Evolutionary conservation across 2,113 vertebrate species (phyloP).

Genomic region (Heterotis niloticus): DNA sequence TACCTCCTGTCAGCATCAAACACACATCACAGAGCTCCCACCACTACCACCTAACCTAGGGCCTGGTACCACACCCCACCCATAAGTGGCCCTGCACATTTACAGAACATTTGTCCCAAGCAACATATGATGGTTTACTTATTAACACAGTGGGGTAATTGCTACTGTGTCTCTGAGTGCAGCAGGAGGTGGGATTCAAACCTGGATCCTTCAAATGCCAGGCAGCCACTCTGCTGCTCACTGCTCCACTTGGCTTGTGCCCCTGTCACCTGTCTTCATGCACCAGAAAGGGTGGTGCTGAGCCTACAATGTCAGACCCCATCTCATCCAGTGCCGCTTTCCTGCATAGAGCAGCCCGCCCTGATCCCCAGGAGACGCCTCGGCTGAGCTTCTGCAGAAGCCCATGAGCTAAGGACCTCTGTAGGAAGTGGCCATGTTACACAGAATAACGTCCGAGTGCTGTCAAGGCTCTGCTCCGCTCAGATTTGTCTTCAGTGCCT

Average conservation of each 20-base stretch:
- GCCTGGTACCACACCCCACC: too few species aligned
- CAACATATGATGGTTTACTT: too few species aligned
- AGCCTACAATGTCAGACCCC: not conserved
- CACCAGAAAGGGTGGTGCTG: not conserved
- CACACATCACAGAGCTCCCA: too few species aligned
- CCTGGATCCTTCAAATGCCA: not conserved
- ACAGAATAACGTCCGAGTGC: conserved; percentile 9
- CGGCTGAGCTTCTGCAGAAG: not conserved
- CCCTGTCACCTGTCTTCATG: not conserved
- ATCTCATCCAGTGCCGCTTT: not conserved
- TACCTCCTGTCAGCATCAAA: too few species aligned
- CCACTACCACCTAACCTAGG: too few species aligned
- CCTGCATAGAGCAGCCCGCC: not conserved
- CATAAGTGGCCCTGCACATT: too few species aligned
- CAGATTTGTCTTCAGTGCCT: not conserved
- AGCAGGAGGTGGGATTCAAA: too few species aligned
- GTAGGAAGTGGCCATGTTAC: not conserved
- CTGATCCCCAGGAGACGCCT: not conserved
- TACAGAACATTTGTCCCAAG: too few species aligned
- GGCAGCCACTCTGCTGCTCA: not conserved
- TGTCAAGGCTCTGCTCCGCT: not conserved
- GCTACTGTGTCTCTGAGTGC: too few species aligned
- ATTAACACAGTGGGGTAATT: too few species aligned
- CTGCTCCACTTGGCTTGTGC: not conserved
- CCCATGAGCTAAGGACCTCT: not conserved